These are phyloP conservation scores for Agrotis ipsilon DNA, from an alignment of 2,888 invertebrate species.

Conservation along the genomic window DNA sequence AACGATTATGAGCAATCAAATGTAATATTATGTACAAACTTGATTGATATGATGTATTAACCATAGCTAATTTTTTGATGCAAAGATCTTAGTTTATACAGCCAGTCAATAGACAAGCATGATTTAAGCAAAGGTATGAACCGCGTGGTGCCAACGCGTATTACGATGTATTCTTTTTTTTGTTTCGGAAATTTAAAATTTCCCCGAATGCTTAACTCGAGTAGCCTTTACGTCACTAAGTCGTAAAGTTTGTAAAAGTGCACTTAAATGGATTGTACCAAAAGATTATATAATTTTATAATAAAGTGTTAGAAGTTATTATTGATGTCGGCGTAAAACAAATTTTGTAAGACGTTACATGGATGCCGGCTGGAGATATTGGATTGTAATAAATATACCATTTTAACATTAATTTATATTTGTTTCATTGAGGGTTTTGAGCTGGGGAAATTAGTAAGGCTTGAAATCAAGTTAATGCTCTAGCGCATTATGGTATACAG, in stretches of 20 bases:
- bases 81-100: conserved; percentile 32
- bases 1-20: conserved; percentile 55
- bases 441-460: too few relatives aligned
- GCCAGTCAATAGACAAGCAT: conserved; percentile 48
- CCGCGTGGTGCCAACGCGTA: conserved; percentile 62
- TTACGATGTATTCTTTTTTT: conserved; percentile 50
- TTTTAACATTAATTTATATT: conserved; percentile 84
- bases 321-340: conserved; percentile 83
- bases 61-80: conserved; percentile 28
- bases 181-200: conserved; percentile 84
- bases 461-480: too few relatives aligned
- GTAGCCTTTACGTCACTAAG: conserved; percentile 83
- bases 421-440: too few relatives aligned
- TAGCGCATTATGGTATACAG: too few relatives aligned
- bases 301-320: conserved; percentile 87
- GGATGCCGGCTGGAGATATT: conserved; percentile 85
- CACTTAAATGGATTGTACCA: conserved; percentile 90
- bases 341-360: conserved; percentile 87
- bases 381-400: conserved; percentile 91
- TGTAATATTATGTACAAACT: conserved; percentile 37
- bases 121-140: conserved; percentile 44
- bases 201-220: conserved; percentile 77
- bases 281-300: conserved; percentile 91
- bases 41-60: conserved; percentile 14
- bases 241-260: conserved; percentile 87